Conservation (phyloP, 92 coral and sea anemone genomes). For the Pocillopora meandrina region DNA sequence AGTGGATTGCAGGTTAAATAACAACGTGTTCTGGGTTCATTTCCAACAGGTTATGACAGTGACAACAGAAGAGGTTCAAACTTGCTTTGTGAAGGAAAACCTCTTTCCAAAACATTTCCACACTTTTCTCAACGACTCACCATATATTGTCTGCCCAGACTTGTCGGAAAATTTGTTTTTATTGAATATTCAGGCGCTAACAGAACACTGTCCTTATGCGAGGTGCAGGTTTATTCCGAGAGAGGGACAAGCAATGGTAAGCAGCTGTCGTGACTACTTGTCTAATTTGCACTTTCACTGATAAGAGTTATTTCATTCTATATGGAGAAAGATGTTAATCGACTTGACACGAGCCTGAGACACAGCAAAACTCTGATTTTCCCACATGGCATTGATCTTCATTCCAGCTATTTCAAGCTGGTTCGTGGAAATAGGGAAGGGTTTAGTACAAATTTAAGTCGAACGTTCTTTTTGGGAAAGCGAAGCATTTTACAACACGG, state of each 20-base stretch:
- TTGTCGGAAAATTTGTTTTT: background rate
- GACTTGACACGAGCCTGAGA: too few relatives aligned
- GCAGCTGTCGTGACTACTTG: background rate
- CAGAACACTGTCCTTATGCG: background rate
- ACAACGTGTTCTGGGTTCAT: background rate
- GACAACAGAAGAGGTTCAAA: background rate
- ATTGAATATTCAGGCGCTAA: background rate
- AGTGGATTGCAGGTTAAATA: too few relatives aligned
- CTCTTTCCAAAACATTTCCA: background rate
- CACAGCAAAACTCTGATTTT: too few relatives aligned
- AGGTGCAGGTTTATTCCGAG: background rate
- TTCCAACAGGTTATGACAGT: background rate
- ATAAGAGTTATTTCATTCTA: too few relatives aligned
- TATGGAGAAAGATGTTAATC: too few relatives aligned
- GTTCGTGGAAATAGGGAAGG: too few relatives aligned
- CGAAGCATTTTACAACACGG: too few relatives aligned
- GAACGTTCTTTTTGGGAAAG: too few relatives aligned
- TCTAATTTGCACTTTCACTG: too few relatives aligned
- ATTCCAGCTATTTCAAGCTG: too few relatives aligned
- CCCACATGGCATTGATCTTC: too few relatives aligned
- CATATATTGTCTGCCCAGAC: background rate
- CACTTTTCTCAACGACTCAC: background rate
- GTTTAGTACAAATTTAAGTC: background rate
- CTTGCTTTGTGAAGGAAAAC: background rate
- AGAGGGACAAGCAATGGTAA: background rate